These are phyloP conservation scores for Malurus cyaneus DNA, from an alignment of 2,113 vertebrate genomes.

Conservation along the genomic window DNA sequence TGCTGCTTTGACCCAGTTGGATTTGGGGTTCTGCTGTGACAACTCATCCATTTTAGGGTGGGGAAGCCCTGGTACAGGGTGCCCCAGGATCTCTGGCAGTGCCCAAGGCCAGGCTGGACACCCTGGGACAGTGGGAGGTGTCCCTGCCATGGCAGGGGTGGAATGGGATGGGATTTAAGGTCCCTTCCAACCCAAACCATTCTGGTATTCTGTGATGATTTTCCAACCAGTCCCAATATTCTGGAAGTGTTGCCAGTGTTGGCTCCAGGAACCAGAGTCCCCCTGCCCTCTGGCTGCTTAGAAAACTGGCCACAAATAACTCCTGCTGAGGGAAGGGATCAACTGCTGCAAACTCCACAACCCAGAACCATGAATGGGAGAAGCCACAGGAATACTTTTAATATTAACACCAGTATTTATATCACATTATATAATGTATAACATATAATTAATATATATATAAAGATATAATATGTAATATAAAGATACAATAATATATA, in stretches of 20 bases:
- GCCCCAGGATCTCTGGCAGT: not conserved
- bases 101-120: not conserved
- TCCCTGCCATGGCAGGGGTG: not conserved
- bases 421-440: not conserved
- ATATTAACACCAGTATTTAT: no score
- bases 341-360: not conserved
- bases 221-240: not conserved
- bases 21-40: not conserved
- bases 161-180: rapidly evolving
- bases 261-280: not conserved
- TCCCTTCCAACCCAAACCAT: not conserved
- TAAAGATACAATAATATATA: not conserved
- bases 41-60: not conserved
- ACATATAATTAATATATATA: not conserved
- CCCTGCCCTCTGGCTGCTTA: not conserved
- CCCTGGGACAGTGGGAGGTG: rapidly evolving
- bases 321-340: not conserved
- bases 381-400: not conserved
- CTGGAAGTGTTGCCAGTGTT: not conserved
- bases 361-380: rapidly evolving
- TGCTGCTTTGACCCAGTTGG: not conserved
- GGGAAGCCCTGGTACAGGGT: not conserved
- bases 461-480: no score
- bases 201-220: not conserved
- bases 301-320: not conserved